These are phyloP conservation scores for Crambe crambe DNA, from an alignment of 37 sponge, comb jelly and placozoan genomes.

Conservation along the genomic window DNA sequence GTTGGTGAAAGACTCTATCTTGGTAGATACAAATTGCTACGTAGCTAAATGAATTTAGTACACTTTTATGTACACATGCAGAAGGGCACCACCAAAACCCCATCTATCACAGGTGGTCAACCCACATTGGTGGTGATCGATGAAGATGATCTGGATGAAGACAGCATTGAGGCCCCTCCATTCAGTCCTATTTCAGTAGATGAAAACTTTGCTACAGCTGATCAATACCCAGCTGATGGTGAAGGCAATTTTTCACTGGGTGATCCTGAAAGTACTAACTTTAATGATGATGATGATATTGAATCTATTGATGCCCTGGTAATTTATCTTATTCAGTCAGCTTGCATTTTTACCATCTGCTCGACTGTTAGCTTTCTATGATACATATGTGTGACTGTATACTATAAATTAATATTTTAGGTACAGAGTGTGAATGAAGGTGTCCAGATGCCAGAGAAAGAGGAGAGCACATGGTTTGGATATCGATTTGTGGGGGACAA, in stretches of 20 bases:
- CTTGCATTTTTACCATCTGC: no score
- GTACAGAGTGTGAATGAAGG: neutral
- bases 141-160: neutral
- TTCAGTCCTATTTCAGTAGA: neutral
- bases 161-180: neutral
- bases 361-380: neutral
- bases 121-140: neutral
- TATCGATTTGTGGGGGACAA: conserved; percentile 6
- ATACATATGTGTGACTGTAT: neutral
- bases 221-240: no score
- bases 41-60: no score
- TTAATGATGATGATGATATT: neutral
- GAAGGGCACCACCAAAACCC: neutral
- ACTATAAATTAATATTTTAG: neutral
- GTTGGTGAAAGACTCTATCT: neutral
- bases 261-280: neutral
- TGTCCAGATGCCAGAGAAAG: neutral
- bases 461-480: neutral
- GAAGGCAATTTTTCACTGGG: neutral
- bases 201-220: neutral
- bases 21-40: neutral
- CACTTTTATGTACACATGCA: neutral
- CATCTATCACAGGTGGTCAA: neutral
- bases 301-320: neutral
- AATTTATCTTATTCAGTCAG: neutral